Base-by-base conservation (phyloP, 2,797 vertebrate genomes). In the Eurystomus glaucurus region DNA sequence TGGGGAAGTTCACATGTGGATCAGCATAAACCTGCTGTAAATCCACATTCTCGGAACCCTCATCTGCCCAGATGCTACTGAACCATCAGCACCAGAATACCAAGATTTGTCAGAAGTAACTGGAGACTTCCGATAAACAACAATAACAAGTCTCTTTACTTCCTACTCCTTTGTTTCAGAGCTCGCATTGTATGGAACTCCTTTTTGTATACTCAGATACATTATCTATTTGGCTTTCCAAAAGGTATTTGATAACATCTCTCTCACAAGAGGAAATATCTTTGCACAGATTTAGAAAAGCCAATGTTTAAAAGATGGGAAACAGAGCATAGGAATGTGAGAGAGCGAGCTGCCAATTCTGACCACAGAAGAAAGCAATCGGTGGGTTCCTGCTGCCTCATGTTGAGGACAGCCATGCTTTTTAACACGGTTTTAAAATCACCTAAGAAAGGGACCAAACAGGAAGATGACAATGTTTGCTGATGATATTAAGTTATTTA, bases 361-460 rank as follows among this genome's bases (percentile, higher is more conserved):
- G 54, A 69, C 8, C 5, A 1, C 6, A 29, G 41, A 81, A 84
- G 17, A 71, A 70, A 72, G 68, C 72, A 25, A 57, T 7, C 37
- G 65, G 28, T 21, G 35, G 43, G 79, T n/a, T 35, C 46, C 26
- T 33, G 15, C 18, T 87, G 25, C 31, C 18, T 87, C 29, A 11
- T 11, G 28, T 16, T 28, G 6, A 57, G 46, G 62, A 39, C 11
- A 29, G 26, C 0, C 1, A 16, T 8, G 25, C 6, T 62, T 7
- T 74, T 81, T 31, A 55, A 28, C 5, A 2, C 12, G 7, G 37
- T 82, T 62, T 50, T 85, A 79, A 84, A 90, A 64, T n/a, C 41
- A 68, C 17, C 3, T 0, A 0, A 85, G n/a, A 90, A 86, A 57
- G 18, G 25, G 33, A 54, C 1, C 18, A 68, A 33, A 61, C 3